Conservation (phyloP, 1,140 invertebrate genomes). For the Glossosoma conforme region DNA sequence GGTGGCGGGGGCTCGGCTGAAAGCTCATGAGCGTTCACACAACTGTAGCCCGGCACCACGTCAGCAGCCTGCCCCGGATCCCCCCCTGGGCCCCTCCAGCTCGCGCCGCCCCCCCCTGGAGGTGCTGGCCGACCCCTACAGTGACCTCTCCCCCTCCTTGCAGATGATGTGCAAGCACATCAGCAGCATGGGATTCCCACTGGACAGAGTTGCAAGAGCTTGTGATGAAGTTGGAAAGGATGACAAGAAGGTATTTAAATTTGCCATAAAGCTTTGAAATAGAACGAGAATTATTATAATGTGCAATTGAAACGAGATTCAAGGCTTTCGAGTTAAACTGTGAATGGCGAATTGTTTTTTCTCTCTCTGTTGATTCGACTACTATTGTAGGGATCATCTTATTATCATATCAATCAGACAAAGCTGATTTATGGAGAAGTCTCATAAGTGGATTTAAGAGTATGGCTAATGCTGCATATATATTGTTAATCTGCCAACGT, state of each 20-base stretch:
- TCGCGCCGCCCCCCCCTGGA: conserved; percentile 12
- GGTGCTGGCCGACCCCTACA: conserved; percentile 49
- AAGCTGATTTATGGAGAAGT: no score
- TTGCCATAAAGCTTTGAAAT: no score
- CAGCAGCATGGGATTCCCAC: conserved; percentile 78
- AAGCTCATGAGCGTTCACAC: conserved; percentile 43
- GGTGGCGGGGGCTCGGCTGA: conserved; percentile 50
- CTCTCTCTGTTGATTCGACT: no score
- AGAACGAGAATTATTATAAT: no score
- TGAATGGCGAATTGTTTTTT: no score
- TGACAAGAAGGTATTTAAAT: conserved; percentile 70
- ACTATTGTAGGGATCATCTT: no score
- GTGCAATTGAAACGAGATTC: no score
- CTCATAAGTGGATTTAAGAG: no score
- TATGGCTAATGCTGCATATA: no score
- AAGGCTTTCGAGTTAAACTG: no score
- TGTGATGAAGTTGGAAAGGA: conserved; percentile 69
- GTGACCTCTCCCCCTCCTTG: conserved; percentile 52
- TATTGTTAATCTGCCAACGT: no score
- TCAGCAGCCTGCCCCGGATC: neutral
- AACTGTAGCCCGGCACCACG: conserved; percentile 39
- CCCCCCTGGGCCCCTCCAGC: neutral
- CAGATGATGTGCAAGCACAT: conserved; percentile 66
- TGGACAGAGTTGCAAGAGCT: conserved; percentile 69
- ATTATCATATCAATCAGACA: no score